Evolutionary conservation across 2,888 invertebrate genomes (phyloP), one percentile per base, ranked within the genome.

Genomic region (Acleris cristana): DNA sequence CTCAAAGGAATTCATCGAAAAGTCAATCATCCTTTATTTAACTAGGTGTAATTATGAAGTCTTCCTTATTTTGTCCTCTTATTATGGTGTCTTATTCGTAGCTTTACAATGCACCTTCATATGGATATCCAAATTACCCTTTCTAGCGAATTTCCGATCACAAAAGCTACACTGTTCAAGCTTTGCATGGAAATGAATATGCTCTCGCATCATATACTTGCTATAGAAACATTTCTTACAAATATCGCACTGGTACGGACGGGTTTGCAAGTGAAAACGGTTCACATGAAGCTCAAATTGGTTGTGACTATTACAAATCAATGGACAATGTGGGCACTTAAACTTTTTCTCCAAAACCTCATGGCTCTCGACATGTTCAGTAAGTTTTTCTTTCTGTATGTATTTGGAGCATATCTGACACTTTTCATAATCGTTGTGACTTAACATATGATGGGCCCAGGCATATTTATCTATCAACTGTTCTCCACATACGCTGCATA

Each of bases 171-270:
- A 74, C n/a, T 59, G 66, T 14, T 61, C 55, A 0, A 18, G 58
- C 19, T 69, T 65, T 0, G 52, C 34, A 49, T 76, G 75, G 0
- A 70, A 71, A 5, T 66, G 62, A 2, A 76, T 68, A 52, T 76
- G 75, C 19, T 69, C 69, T 3, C 62, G 71, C 55, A 76, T 59
- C n/a, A 70, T 68, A 26, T 73, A 71, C 49, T 72, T 74, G 0
- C 76, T 72, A 19, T 72, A 74, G 54, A 74, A 76, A 0, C 72
- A 34, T 52, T 74, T 76, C 1, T 65, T 69, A 57, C 76, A 76
- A 23, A 69, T 66, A 55, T 69, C 63, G 49, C 76, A 76, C 52
- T 72, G 64, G 40, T 74, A 76, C 1, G 76, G 76, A 16, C 74
- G 73, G 10, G 68, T 64, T 68, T 74, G 71, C 18, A 73, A 65